Conservation (phyloP, 2,113 vertebrate species). For the Motacilla tschutschensis region DNA sequence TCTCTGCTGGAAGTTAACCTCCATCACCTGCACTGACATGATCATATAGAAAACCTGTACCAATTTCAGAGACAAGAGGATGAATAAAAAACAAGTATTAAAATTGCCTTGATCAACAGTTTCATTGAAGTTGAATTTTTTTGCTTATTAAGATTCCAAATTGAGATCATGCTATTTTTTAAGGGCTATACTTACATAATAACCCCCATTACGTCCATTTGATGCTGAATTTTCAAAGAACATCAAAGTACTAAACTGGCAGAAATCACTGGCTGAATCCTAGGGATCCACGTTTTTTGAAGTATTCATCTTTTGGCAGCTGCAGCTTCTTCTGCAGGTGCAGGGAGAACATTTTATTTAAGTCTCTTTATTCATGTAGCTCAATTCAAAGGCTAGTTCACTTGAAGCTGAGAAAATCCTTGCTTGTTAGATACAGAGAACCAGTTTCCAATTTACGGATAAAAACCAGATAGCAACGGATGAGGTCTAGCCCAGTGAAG, state of each 20-base stretch:
- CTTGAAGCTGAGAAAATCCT: conserved; percentile 36
- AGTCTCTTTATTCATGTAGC: conserved; percentile 33
- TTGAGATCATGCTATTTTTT: background rate
- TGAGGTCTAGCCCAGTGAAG: background rate
- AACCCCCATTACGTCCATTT: background rate
- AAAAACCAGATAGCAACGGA: background rate
- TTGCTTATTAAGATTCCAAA: conserved; percentile 17
- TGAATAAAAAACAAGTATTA: background rate
- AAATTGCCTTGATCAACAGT: background rate
- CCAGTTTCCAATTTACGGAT: background rate
- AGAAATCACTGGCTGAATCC: conserved; percentile 2
- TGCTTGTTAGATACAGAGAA: conserved; percentile 22
- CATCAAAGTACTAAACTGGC: conserved; percentile 33
- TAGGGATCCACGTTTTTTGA: conserved; percentile 19
- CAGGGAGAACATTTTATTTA: conserved; percentile 24
- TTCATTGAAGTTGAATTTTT: background rate
- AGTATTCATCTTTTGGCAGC: conserved; percentile 53
- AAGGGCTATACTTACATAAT: background rate
- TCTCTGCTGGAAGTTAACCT: background rate
- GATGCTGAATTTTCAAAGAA: conserved; percentile 36
- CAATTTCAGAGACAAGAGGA: background rate
- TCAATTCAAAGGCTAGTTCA: conserved; percentile 48
- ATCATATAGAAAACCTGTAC: background rate
- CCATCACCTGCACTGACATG: background rate
- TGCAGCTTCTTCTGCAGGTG: conserved; percentile 57